Conservation (phyloP, 1,140 invertebrate genomes). For the Drosophila lini region DNA sequence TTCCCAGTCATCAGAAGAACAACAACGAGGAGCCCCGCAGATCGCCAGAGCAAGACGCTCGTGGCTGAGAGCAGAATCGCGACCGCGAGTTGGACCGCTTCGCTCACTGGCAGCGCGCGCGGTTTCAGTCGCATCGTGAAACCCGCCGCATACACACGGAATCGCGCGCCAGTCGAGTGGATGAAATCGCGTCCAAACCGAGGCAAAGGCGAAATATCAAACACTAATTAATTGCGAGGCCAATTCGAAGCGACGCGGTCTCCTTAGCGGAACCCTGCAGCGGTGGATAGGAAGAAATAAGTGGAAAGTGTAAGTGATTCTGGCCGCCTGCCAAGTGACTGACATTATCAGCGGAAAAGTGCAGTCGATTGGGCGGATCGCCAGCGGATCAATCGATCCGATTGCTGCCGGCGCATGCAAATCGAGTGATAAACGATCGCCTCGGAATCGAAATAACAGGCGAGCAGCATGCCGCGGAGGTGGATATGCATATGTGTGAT, state of each 20-base stretch:
- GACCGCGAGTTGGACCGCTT: slow-evolving; percentile 33
- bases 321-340: slow-evolving; percentile 52
- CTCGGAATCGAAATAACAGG: slow-evolving; percentile 80
- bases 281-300: slow-evolving; percentile 22
- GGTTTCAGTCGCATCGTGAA: slow-evolving; percentile 69
- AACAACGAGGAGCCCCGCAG: slow-evolving; percentile 29
- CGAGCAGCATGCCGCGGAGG: slow-evolving; percentile 63
- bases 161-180: slow-evolving; percentile 46
- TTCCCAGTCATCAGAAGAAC: slow-evolving; percentile 39
- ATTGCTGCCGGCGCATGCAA: slow-evolving; percentile 62
- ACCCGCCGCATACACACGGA: slow-evolving; percentile 59
- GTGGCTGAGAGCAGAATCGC: slow-evolving; percentile 14
- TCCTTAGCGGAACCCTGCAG: slow-evolving; percentile 2
- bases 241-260: slow-evolving; percentile 22
- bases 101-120: slow-evolving; percentile 52
- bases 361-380: slow-evolving; percentile 36
- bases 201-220: slow-evolving; percentile 16
- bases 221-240: slow-evolving; percentile 24
- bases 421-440: slow-evolving; percentile 84
- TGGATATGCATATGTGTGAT: slow-evolving; percentile 42
- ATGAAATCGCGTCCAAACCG: slow-evolving; percentile 28
- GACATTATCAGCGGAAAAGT: slow-evolving; percentile 71
- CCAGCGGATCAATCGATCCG: slow-evolving; percentile 47
- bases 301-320: slow-evolving; percentile 74
- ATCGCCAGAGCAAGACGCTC: slow-evolving; percentile 25